Base-by-base conservation (phyloP, 1,140 invertebrate genomes). In the Macrobrachium rosenbergii region DNA sequence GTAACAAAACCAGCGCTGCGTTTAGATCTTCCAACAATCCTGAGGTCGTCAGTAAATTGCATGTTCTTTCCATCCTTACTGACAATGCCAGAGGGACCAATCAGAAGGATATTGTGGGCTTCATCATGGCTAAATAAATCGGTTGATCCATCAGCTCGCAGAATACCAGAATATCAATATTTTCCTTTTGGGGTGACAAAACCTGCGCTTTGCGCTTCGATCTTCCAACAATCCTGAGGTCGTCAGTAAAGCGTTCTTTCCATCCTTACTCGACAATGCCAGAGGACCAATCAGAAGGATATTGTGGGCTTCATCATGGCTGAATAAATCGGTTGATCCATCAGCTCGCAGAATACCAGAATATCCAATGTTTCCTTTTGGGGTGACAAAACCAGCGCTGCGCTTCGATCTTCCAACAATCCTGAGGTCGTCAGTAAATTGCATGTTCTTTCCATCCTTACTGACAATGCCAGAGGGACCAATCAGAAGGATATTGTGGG, bases 261-360 rank as follows among this genome's bases (percentile, higher is more conserved):
- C 45, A 52, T 52, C 45, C 45, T 52, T 52, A 52, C 5, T 52
- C 5, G 10, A 52, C 45, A 52, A 52, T 52, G 5, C 45, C 45
- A 6, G 45, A 52, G 45, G 45, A 6, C 45, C 45, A 10, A 52
- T 52, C 45, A 52, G 45, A 10, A 52, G 45, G 10, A 67, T 84
- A 28, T 84, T 64, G n/a, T 58, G 28, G 60, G 60, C 73, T 43
- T 84, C 16, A 16, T 7, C 83, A 21, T 45, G 73, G 28, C 73
- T 84, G 83, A 84, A 84, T 75, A 77, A 75, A n/a, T 43, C 60
- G 73, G 77, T 84, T 28, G 77, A 52, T 5, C 83, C 83, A 72
- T 67, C 43, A 14, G 83, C 59, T 59, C 45, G 5, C 45, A 10
- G 45, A 52, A 6, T 52, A 5, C 10, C 45, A 52, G 45, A 52